Evolutionary conservation across 2,888 invertebrate species (phyloP).

Genomic region (Rotaria magnacalcarata): DNA sequence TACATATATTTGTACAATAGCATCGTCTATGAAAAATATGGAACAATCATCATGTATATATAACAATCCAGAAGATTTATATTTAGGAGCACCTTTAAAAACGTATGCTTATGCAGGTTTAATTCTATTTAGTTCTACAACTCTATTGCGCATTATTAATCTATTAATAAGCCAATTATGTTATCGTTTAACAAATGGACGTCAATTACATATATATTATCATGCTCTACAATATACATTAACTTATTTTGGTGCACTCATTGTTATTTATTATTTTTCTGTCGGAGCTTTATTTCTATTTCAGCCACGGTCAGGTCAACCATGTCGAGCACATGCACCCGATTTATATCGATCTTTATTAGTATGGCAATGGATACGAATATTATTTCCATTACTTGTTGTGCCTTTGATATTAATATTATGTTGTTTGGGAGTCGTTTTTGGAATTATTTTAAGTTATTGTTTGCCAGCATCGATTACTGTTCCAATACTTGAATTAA

Average conservation of each 20-base stretch:
- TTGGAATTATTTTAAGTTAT: not conserved
- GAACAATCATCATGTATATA: not conserved
- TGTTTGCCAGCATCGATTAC: constrained; percentile 15
- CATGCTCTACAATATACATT: not conserved
- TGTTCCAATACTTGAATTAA: not conserved
- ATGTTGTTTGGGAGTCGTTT: not conserved
- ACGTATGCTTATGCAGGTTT: not conserved
- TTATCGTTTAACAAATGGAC: not conserved
- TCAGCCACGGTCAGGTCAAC: not conserved
- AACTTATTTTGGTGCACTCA: not conserved
- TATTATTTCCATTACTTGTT: not conserved
- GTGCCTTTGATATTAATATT: not conserved
- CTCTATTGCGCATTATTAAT: not conserved
- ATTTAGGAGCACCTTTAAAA: not conserved
- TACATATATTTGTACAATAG: not conserved
- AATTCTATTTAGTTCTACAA: not conserved
- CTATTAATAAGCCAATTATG: not conserved
- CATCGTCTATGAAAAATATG: not conserved
- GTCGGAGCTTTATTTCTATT: not conserved
- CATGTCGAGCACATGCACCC: not conserved
- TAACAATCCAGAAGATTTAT: not conserved
- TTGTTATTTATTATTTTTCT: constrained; percentile 8
- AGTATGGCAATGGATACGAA: constrained; percentile 19
- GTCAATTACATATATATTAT: not conserved
- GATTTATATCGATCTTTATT: not conserved